A percentile compares a stretch with the other conserved stretches of the same genome.
Conservation (phyloP, 2,113 vertebrate genomes). For the Platichthys stellatus region DNA sequence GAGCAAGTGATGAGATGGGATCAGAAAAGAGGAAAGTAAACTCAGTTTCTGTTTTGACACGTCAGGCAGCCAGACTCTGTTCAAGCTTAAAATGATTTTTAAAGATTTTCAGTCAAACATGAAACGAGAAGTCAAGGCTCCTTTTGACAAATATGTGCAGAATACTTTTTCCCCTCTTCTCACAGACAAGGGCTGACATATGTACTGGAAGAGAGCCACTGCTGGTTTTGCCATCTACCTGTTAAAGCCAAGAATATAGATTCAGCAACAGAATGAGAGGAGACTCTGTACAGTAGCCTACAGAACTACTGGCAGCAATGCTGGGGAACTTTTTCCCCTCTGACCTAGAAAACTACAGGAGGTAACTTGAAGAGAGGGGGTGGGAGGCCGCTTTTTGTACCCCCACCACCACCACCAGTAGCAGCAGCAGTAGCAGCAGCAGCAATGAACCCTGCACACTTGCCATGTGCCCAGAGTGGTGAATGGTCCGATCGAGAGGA, state of each 20-base stretch:
- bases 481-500: conserved; percentile 43
- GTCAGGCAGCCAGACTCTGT: too few relatives aligned
- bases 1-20: not conserved
- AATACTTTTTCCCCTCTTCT: not conserved
- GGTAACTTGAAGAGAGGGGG: conserved; percentile 37
- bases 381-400: conserved; percentile 15
- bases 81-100: not conserved
- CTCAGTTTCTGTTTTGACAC: not conserved
- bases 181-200: not conserved
- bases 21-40: not conserved
- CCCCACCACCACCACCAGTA: conserved; percentile 13
- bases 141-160: not conserved
- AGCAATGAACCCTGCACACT: conserved; percentile 31
- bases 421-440: conserved; percentile 26
- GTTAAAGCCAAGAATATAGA: not conserved
- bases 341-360: conserved; percentile 70
- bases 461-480: conserved; percentile 35
- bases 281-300: conserved; percentile 35
- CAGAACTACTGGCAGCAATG: conserved; percentile 24
- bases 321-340: conserved; percentile 41
- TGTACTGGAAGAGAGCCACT: not conserved
- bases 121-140: not conserved
- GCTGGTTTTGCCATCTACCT: not conserved
- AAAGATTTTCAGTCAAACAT: not conserved
- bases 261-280: not conserved